Percentiles rank a stretch among this genome's conserved stretches.
phyloP scores from a whole-genome alignment of 2,888 invertebrate genomes.

The Drosophila subquinaria region DNA sequence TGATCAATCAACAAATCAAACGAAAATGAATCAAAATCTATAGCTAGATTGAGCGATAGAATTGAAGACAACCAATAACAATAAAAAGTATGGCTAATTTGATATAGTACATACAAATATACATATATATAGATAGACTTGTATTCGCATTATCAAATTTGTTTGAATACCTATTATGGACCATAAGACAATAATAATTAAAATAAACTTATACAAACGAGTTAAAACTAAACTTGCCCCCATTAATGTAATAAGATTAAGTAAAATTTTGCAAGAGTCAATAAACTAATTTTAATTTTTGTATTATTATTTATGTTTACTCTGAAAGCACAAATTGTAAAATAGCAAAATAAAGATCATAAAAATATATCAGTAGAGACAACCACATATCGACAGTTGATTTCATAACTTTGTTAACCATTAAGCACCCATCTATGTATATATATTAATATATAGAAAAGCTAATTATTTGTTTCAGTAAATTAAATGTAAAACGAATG shows the following conservation, averaged over 20 bases:
- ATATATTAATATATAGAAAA: slow-evolving; percentile 6
- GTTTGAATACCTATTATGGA: slow-evolving; percentile 12
- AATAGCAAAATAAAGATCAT: background rate
- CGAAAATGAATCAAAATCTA: slow-evolving; percentile 1
- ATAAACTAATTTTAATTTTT: background rate
- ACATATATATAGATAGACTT: slow-evolving; percentile 10
- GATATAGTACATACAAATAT: background rate
- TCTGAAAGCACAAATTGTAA: slow-evolving; percentile 6
- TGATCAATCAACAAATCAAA: slow-evolving; percentile 5
- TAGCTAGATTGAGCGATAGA: background rate
- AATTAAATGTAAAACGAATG: slow-evolving; percentile 4
- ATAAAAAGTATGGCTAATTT: slow-evolving; percentile 4
- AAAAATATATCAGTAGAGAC: slow-evolving; percentile 12
- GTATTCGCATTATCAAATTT: slow-evolving; percentile 10
- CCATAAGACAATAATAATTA: slow-evolving; percentile 31
- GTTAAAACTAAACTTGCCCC: background rate
- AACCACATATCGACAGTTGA: slow-evolving; percentile 23
- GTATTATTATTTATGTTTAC: background rate
- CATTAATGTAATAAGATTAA: slow-evolving; percentile 4
- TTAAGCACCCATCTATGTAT: slow-evolving; percentile 15
- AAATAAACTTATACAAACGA: slow-evolving; percentile 4
- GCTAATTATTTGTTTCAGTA: background rate
- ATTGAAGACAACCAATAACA: slow-evolving; percentile 12
- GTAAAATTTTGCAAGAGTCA: background rate
- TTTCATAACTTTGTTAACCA: slow-evolving; percentile 8